phyloP scores from a whole-genome alignment of 2,113 vertebrate genomes.

The Scophthalmus maximus region DNA sequence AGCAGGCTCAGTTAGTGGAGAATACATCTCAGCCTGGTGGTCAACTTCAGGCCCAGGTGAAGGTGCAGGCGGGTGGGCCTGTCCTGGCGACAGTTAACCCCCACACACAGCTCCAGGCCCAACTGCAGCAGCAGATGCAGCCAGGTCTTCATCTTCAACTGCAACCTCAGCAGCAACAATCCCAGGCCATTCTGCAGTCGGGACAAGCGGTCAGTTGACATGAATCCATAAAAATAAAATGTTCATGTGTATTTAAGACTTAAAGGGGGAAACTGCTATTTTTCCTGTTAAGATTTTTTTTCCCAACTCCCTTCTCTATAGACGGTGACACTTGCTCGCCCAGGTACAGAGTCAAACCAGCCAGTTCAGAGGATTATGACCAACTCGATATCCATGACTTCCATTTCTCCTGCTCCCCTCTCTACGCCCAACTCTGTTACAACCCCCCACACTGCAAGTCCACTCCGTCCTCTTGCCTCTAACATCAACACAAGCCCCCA shows the following conservation, averaged over 20 bases:
- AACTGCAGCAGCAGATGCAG: slow-evolving; percentile 87
- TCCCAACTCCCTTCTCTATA: slow-evolving; percentile 54
- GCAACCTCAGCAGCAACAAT: slow-evolving; percentile 80
- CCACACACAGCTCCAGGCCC: slow-evolving; percentile 84
- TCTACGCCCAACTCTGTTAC: slow-evolving; percentile 78
- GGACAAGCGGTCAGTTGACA: slow-evolving; percentile 80
- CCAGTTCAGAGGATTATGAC: slow-evolving; percentile 85
- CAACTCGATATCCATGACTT: slow-evolving; percentile 82
- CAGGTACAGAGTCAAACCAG: slow-evolving; percentile 85
- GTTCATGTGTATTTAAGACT: not conserved
- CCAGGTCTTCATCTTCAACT: slow-evolving; percentile 85
- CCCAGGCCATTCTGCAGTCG: slow-evolving; percentile 81
- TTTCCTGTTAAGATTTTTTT: slow-evolving; percentile 1
- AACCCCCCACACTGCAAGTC: slow-evolving; percentile 81
- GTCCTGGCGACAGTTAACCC: slow-evolving; percentile 80
- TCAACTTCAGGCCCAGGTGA: slow-evolving; percentile 85
- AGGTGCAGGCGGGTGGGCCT: slow-evolving; percentile 80
- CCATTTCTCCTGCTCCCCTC: slow-evolving; percentile 76
- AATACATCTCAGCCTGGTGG: slow-evolving; percentile 68
- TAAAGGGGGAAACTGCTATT: not conserved
- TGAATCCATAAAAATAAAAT: not conserved
- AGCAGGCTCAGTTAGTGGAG: slow-evolving; percentile 85
- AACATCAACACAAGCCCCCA: slow-evolving; percentile 85
- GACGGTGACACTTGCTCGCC: slow-evolving; percentile 88
- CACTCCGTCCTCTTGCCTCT: slow-evolving; percentile 84